A percentile compares a stretch with the other conserved stretches of the same genome.
Evolutionary conservation across 2,888 invertebrate species (phyloP).

Genomic region (Anthophora plumipes): DNA sequence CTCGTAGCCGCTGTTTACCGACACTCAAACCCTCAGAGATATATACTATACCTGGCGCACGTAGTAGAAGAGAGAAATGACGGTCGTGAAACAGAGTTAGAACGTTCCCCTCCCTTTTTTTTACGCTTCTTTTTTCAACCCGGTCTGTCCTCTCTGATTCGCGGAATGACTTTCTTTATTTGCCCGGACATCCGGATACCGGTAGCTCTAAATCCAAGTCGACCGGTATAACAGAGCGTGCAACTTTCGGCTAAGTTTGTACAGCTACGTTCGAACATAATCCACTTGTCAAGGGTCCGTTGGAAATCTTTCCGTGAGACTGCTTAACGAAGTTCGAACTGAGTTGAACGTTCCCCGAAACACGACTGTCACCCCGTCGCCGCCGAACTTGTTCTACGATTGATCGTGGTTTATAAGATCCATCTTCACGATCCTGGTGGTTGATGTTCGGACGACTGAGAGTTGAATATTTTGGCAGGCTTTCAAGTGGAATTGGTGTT

Average conservation of each 20-base stretch:
- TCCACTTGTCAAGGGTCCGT: slow-evolving; percentile 62
- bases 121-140: no score
- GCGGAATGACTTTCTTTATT: slow-evolving; percentile 56
- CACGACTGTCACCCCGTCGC: slow-evolving; percentile 29
- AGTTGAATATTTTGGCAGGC: background rate
- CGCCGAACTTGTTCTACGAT: slow-evolving; percentile 1
- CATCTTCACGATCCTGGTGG: background rate
- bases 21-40: slow-evolving; percentile 36
- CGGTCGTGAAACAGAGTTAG: background rate
- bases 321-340: slow-evolving; percentile 65
- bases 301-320: slow-evolving; percentile 60
- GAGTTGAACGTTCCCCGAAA: slow-evolving; percentile 57
- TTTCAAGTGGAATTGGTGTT: no score
- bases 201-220: slow-evolving; percentile 48
- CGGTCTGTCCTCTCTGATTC: slow-evolving; percentile 15
- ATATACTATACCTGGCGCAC: slow-evolving; percentile 23
- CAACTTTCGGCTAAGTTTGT: slow-evolving; percentile 66
- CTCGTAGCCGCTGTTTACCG: slow-evolving; percentile 52
- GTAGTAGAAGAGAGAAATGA: slow-evolving; percentile 12
- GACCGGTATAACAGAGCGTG: slow-evolving; percentile 62
- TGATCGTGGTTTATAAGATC: slow-evolving; percentile 1
- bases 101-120: no score
- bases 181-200: slow-evolving; percentile 57
- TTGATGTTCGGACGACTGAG: background rate
- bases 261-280: slow-evolving; percentile 65